Evolutionary conservation across 2,888 invertebrate genomes (phyloP).

Genomic region (Rhorus exstirpatorius): DNA sequence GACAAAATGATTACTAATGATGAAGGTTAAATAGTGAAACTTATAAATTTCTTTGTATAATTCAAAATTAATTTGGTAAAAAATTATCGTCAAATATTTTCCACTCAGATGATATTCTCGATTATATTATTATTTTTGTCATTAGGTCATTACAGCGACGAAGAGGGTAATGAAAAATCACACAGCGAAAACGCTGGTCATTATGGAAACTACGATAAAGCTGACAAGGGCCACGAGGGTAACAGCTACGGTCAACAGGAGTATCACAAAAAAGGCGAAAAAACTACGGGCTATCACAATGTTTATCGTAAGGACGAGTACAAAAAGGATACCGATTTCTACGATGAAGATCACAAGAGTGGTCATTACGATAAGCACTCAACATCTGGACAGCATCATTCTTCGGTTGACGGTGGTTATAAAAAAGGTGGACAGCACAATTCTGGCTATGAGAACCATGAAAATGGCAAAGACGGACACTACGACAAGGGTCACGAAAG

Average conservation of each 20-base stretch:
- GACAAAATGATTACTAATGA: too few species aligned
- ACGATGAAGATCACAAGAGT: slow-evolving; percentile 93
- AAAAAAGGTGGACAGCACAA: slow-evolving; percentile 94
- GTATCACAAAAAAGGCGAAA: slow-evolving; percentile 94
- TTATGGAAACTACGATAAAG: slow-evolving; percentile 89
- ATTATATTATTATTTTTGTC: slow-evolving; percentile 2
- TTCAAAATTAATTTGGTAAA: background rate
- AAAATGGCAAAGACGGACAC: slow-evolving; percentile 93
- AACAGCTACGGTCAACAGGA: slow-evolving; percentile 90
- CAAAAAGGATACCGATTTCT: slow-evolving; percentile 92
- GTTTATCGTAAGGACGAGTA: slow-evolving; percentile 94
- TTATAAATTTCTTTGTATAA: background rate
- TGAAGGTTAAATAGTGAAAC: background rate
- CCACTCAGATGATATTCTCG: too few species aligned
- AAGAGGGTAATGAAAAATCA: slow-evolving; percentile 88
- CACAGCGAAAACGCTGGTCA: slow-evolving; percentile 90
- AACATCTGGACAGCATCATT: slow-evolving; percentile 92
- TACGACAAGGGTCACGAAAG: slow-evolving; percentile 93
- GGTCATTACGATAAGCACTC: slow-evolving; percentile 93
- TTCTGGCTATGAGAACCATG: slow-evolving; percentile 91
- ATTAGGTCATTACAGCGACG: slow-evolving; percentile 87
- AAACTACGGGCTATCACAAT: slow-evolving; percentile 94
- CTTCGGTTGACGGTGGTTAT: slow-evolving; percentile 93
- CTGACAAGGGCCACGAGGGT: slow-evolving; percentile 90
- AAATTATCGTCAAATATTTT: too few species aligned